These are phyloP conservation scores for Urophycis tenuis DNA, from an alignment of 2,797 vertebrate genomes.

Conservation along the genomic window DNA sequence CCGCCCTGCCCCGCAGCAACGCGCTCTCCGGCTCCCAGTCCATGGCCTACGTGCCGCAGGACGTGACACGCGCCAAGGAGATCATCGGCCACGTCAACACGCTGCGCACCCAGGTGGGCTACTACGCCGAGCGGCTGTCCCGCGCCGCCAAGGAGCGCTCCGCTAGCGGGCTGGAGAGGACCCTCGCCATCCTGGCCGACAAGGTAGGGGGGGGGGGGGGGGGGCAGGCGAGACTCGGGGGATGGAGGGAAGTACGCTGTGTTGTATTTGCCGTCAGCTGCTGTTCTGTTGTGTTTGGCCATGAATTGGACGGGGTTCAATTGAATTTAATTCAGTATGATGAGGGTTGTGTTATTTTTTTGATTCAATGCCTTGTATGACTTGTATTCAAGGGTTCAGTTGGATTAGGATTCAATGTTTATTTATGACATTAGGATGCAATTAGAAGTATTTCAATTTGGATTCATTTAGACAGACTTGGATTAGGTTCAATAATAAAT, in stretches of 20 bases:
- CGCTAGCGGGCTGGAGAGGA: conserved; percentile 89
- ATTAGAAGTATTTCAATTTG: no score
- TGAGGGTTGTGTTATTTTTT: no score
- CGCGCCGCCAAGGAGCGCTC: conserved; percentile 92
- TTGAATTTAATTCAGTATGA: no score
- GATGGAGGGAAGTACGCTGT: no score
- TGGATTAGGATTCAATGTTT: no score
- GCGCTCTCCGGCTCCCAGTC: conserved; percentile 86
- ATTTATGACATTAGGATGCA: no score
- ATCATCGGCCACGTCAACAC: conserved; percentile 96
- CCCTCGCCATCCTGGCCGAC: conserved; percentile 88
- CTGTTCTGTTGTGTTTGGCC: no score
- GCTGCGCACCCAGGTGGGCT: conserved; percentile 96
- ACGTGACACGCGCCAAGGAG: conserved; percentile 91
- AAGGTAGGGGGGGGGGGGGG: conserved; percentile 72
- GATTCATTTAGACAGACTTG: neutral
- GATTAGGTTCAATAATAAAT: neutral
- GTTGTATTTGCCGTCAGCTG: no score
- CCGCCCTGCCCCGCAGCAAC: conserved; percentile 57
- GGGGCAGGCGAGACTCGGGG: no score
- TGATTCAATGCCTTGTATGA: no score
- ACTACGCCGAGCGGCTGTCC: conserved; percentile 94
- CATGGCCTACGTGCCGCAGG: conserved; percentile 90
- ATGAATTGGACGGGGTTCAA: no score
- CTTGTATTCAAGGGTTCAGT: no score